Evolutionary conservation across 2,888 invertebrate species (phyloP), one percentile per base, ranked within the genome.

Genomic region (Hemithea aestivaria): DNA sequence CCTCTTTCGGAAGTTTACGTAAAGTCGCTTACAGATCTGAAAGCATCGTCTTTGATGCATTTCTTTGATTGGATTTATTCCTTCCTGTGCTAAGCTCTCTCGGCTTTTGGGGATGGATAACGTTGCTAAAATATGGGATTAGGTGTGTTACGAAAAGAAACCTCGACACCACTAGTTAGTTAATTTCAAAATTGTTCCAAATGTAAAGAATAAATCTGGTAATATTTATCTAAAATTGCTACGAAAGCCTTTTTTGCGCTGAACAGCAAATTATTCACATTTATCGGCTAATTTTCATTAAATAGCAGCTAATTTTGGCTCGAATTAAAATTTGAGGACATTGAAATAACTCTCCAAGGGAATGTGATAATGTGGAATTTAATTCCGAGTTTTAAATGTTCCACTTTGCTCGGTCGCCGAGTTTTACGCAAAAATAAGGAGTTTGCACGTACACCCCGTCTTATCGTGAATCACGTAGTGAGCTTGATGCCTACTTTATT

Each of bases 401-500:
- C 58, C 55, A 58, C 56, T 64, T 66, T 62, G 45, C 62, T 58
- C 56, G 60, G 59, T 62, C 51, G 60, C 58, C 53, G 56, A 51
- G 59, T 48, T 58, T 61, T 57, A 55, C 62, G 59, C 54, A 46
- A 58, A 61, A 63, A 63, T 58, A 61, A 59, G 58, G 62, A 65
- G 63, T 66, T 61, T 58, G 63, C 74, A 75, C 76, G 76, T 76
- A 68, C 58, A 56, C 47, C 53, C 58, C 65, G 66, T 66, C 70
- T 72, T 63, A 60, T 72, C 68, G 52, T 59, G 59, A 59, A 61
- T 68, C 79, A 80, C 81, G 78, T 75, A 71, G 48, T 53, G 51
- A 53, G 56, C 67, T 66, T 73, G 77, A 75, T 77, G 80, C 73
- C 73, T 72, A 66, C 69, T 78, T 81, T 83, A 82, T 77, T 77